Percentiles rank a stretch among this genome's conserved stretches.
Evolutionary conservation across 2,113 vertebrate species (phyloP).

Genomic region (Peromyscus maniculatus): DNA sequence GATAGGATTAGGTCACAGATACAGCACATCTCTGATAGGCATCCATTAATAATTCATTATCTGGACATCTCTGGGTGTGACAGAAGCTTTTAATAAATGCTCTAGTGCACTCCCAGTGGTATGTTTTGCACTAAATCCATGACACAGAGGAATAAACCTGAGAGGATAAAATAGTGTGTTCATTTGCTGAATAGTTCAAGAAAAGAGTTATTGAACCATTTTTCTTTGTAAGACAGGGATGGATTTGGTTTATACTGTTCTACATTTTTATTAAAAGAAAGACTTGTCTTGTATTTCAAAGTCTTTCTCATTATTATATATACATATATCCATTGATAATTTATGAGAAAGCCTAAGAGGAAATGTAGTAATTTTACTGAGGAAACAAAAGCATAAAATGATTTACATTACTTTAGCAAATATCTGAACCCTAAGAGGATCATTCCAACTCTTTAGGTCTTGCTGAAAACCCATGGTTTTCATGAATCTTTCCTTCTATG

Average conservation of each 20-base stretch:
- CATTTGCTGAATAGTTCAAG: slow-evolving; percentile 28
- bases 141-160: slow-evolving; percentile 66
- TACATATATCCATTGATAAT: slow-evolving; percentile 55
- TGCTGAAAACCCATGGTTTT: slow-evolving; percentile 9
- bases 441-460: slow-evolving; percentile 53
- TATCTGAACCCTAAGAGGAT: slow-evolving; percentile 13
- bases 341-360: slow-evolving; percentile 59
- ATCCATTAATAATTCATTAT: slow-evolving; percentile 68
- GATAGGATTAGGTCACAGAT: neutral
- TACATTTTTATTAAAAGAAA: slow-evolving; percentile 77
- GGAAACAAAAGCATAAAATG: slow-evolving; percentile 56
- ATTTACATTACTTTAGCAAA: slow-evolving; percentile 9
- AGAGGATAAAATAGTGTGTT: slow-evolving; percentile 52
- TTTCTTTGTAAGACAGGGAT: slow-evolving; percentile 63
- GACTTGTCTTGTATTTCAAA: slow-evolving; percentile 49
- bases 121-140: slow-evolving; percentile 59
- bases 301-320: slow-evolving; percentile 50
- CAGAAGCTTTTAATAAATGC: slow-evolving; percentile 57
- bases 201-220: slow-evolving; percentile 65
- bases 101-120: slow-evolving; percentile 26
- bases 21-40: neutral
- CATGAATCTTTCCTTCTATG: slow-evolving; percentile 49
- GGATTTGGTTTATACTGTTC: slow-evolving; percentile 54
- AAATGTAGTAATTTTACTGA: slow-evolving; percentile 36
- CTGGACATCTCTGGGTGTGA: slow-evolving; percentile 2